Percentiles rank a stretch among this genome's conserved stretches.
Evolutionary conservation across 2,113 vertebrate species (phyloP).

Genomic region (Lathamus discolor): DNA sequence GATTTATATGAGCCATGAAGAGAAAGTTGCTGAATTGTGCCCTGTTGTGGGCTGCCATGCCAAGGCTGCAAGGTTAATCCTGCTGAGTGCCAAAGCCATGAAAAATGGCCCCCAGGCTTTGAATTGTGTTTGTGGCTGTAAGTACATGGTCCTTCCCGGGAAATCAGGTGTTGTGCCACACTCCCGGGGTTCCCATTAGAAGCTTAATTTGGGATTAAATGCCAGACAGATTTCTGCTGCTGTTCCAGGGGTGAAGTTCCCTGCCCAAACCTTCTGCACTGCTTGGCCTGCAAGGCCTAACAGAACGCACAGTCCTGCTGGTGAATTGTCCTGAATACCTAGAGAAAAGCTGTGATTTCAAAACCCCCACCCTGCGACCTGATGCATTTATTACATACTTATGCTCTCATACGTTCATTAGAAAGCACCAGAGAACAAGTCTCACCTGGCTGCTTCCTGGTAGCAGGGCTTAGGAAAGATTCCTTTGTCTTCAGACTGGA

Average conservation of each 20-base stretch:
- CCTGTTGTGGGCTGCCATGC: background rate
- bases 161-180: background rate
- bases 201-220: background rate
- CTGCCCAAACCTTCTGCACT: background rate
- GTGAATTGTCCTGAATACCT: background rate
- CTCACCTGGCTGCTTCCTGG: background rate
- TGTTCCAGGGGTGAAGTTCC: background rate
- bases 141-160: background rate
- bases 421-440: background rate
- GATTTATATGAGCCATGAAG: background rate
- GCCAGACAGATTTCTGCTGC: background rate
- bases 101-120: background rate
- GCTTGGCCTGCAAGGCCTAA: background rate
- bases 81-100: background rate
- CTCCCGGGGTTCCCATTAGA: background rate
- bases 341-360: background rate
- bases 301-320: background rate
- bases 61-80: background rate
- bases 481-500: background rate
- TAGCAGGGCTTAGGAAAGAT: background rate
- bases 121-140: background rate
- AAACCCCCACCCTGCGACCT: fast-evolving
- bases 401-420: fast-evolving
- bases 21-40: background rate
- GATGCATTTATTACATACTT: background rate